Evolutionary conservation across 92 coral and sea anemone genomes (phyloP), one percentile per base, ranked within the genome.

Genomic region (Zoanthus sansibaricus): DNA sequence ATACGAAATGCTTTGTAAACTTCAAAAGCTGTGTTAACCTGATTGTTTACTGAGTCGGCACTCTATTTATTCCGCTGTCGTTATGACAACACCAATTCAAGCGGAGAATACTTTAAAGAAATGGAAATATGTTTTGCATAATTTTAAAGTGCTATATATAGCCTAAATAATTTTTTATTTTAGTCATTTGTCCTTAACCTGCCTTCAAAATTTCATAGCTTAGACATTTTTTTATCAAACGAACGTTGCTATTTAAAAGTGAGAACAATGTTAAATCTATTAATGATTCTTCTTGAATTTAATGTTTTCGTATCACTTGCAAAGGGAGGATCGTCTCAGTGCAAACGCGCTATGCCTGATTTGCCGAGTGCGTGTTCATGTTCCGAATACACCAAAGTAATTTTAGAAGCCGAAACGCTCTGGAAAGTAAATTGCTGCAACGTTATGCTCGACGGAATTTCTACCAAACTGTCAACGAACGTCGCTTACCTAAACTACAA

Each of bases 401-500:
- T 37, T 1, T 37, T 37, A 12, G 5, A 42, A 46, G 0, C 10
- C 0, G 47, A 30, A 52, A 18, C 12, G 44, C 32, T 76, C 9
- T 52, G 64, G 79, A 11, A 30, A 21, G 64, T 76, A 17, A 48
- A 9, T 15, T 76, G 79, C 21, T 3, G 1, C 11, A 30, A 18
- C 15, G n/a, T 76, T 51, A 13, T 18, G 9, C 49, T 48, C 6
- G 21, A 21, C 3, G 11, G 25, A 15, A 76, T 76, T 10, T 79
- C 84, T 17, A 7, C 84, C 10, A 62, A 15, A n/a, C 84, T 64
- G 4, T 12, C 72, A 25, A 11, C 7, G 11, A 33, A 64, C 37
- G 52, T 79, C 45, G 84, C 12, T 5, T 79, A 37, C 45, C 55
- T 79, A 0, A 33, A 64, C 32, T 79, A 61, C 73, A 33, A 21